Conservation (phyloP, 92 coral and sea anemone species). For the Plumapathes pennacea region DNA sequence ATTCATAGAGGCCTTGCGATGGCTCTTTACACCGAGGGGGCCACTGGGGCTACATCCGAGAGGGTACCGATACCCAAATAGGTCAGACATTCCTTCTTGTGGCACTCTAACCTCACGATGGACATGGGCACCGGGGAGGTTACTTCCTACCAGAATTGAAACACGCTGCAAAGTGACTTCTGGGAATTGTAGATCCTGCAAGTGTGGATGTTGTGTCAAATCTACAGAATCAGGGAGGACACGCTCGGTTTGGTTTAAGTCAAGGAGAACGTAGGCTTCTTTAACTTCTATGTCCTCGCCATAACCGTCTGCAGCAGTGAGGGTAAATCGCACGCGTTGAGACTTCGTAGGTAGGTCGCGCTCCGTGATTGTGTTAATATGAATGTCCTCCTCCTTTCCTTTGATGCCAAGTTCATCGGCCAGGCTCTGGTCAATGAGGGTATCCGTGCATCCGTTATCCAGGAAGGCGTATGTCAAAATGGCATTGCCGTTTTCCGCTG, state of each 20-base stretch:
- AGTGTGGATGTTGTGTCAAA: slow-evolving; percentile 7
- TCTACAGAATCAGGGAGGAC: slow-evolving; percentile 31
- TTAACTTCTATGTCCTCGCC: slow-evolving; percentile 17
- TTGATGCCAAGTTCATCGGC: slow-evolving; percentile 36
- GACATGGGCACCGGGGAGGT: slow-evolving; percentile 9
- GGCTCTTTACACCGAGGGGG: neutral
- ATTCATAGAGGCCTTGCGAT: neutral
- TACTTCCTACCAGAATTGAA: slow-evolving; percentile 14
- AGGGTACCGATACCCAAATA: slow-evolving; percentile 15
- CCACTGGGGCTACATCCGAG: slow-evolving; percentile 30
- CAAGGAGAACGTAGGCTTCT: slow-evolving; percentile 29
- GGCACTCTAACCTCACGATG: slow-evolving; percentile 5
- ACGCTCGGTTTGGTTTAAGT: slow-evolving; percentile 23
- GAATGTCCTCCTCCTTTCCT: slow-evolving; percentile 8
- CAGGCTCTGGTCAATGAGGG: slow-evolving; percentile 24
- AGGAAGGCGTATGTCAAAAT: slow-evolving; percentile 50
- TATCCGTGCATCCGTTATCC: slow-evolving; percentile 58
- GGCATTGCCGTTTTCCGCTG: slow-evolving; percentile 25
- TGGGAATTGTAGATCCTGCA: slow-evolving; percentile 17
- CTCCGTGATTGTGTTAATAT: slow-evolving; percentile 26
- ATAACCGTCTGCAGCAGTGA: slow-evolving; percentile 18
- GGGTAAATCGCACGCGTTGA: slow-evolving; percentile 14
- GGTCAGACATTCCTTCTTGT: slow-evolving; percentile 1
- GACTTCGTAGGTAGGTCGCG: slow-evolving; percentile 7
- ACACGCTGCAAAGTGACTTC: slow-evolving; percentile 12